phyloP scores from a whole-genome alignment of 2,888 invertebrate species.

The Autographa gamma region DNA sequence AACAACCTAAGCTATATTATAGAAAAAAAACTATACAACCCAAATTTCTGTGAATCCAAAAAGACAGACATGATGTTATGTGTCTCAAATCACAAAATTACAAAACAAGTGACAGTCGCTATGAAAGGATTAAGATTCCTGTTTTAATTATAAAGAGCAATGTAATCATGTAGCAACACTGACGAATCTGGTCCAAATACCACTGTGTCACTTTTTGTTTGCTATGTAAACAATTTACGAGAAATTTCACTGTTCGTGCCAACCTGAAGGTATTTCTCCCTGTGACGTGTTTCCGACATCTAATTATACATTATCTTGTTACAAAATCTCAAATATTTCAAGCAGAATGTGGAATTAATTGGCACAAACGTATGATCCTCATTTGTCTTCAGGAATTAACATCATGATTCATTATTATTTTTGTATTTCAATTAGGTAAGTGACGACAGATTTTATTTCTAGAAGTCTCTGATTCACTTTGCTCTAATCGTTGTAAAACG shows the following conservation, averaged over 20 bases:
- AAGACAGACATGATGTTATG: too few relatives aligned
- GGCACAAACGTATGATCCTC: conserved; percentile 10
- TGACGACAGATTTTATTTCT: conserved; percentile 7
- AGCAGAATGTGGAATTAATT: conserved; percentile 15
- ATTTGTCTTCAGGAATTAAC: conserved; percentile 12
- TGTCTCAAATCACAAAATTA: neutral
- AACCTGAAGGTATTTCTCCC: neutral
- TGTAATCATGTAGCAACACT: neutral
- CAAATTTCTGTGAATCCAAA: too few relatives aligned
- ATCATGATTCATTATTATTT: conserved; percentile 12
- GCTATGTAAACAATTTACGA: conserved; percentile 4
- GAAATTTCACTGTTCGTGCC: conserved; percentile 2
- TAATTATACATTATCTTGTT: conserved; percentile 2
- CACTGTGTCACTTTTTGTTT: conserved; percentile 3
- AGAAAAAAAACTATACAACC: too few relatives aligned
- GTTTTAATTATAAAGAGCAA: neutral
- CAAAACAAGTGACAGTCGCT: neutral
- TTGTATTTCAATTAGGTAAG: conserved; percentile 7
- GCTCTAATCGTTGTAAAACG: neutral
- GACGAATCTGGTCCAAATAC: conserved; percentile 2
- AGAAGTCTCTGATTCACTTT: neutral
- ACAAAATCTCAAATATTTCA: neutral
- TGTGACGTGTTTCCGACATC: conserved; percentile 4
- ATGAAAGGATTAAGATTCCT: neutral
- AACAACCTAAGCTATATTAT: too few relatives aligned